Base-by-base conservation (phyloP, 2,113 vertebrate genomes). In the Tylochromis polylepis region DNA sequence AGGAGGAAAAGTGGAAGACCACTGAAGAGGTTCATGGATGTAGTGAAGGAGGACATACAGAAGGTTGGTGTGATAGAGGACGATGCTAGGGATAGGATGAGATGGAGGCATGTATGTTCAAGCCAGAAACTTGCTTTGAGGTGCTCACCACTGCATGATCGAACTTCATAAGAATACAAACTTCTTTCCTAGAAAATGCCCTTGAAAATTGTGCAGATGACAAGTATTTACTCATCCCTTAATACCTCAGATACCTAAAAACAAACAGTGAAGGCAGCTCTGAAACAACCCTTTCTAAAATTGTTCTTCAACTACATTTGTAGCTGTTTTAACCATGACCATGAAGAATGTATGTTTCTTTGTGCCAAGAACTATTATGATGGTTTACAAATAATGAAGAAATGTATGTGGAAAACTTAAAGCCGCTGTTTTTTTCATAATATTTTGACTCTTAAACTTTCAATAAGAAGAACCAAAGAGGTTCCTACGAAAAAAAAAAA, bases 241-340 rank as follows among this genome's bases (percentile, higher is more conserved):
- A 67, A 67, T 11, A 1, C 22, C 22, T 3, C 9, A 49, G 41
- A 49, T 49, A 3, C 67, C 41, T 72, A 27, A 72, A 49, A 18
- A 27, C 15, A 49, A 18, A 27, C 22, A 49, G 22, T 72, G 9
- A 72, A 29, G 46, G 1, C 41, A 49, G 22, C 22, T 75, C 5
- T 49, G 0, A 49, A 27, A 49, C 9, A 49, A 29, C 3, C 38
- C 15, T 46, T 4, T 11, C 10, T 4, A 11, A 27, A 43, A 43
- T 43, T 70, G 65, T 70, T 70, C 1, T 70, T 70, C 65, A 70
- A 46, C 22, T 70, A 46, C 38, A 0, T 6, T 70, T 70, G 65
- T 43, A 16, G 65, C 11, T 38, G 6, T 67, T 67, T 67, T 41
- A 11, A 14, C 62, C 36, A 41, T 16, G 12, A 46, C 22, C 14